Percentiles rank a stretch among this genome's conserved stretches.
Conservation (phyloP, 2,888 invertebrate genomes). For the Steinernema scapterisci region DNA sequence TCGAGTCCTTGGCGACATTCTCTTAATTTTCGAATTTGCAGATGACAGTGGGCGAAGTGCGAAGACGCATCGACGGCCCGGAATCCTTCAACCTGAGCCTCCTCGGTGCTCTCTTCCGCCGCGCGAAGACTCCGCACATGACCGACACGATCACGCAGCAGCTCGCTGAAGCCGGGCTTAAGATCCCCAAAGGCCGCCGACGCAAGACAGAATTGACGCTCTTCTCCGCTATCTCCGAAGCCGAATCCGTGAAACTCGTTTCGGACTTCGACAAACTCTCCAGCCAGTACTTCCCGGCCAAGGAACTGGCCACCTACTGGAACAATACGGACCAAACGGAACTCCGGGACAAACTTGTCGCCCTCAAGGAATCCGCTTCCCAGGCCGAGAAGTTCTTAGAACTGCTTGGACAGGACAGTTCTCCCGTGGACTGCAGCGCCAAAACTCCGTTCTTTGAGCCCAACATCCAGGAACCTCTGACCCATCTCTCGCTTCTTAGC, state of each 20-base stretch:
- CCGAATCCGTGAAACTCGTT: neutral
- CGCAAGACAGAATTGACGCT: neutral
- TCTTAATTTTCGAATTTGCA: neutral
- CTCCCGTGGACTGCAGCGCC: neutral
- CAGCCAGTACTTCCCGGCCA: slow-evolving; percentile 13
- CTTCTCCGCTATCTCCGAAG: slow-evolving; percentile 21
- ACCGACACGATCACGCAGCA: neutral
- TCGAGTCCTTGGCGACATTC: neutral
- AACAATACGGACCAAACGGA: slow-evolving; percentile 14
- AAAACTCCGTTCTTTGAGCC: neutral
- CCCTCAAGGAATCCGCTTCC: neutral
- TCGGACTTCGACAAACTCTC: neutral
- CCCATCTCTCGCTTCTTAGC: neutral
- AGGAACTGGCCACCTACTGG: slow-evolving; percentile 3
- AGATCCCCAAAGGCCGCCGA: slow-evolving; percentile 4
- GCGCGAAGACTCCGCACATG: slow-evolving; percentile 27
- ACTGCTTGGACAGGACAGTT: neutral
- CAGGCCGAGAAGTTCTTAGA: neutral
- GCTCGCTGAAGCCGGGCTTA: neutral
- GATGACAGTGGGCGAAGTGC: slow-evolving; percentile 25
- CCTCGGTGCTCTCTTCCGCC: slow-evolving; percentile 13
- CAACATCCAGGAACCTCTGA: neutral
- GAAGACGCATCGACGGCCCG: slow-evolving; percentile 28
- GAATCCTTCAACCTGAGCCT: slow-evolving; percentile 29
- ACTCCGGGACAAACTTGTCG: neutral